Evolutionary conservation across 2,888 invertebrate genomes (phyloP), one percentile per base, ranked within the genome.

Genomic region (Harmothoe impar): DNA sequence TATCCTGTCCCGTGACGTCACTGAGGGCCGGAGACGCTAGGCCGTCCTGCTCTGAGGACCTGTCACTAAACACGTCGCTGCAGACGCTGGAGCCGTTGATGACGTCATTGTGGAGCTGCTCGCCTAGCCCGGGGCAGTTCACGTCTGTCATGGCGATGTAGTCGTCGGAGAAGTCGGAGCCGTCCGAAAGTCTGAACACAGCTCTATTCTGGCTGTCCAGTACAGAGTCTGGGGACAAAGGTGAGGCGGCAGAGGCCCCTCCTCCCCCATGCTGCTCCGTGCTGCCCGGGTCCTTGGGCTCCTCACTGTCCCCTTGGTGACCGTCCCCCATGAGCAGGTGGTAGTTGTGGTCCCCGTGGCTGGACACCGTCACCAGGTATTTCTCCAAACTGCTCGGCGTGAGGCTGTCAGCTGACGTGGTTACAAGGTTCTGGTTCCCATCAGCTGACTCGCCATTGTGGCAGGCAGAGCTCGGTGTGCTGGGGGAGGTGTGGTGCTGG

Each of bases 81-180:
- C 62, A 56, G 51, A 68, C 86, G 62, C 85, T 90, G n/a, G 90
- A 78, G n/a, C 89, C 89, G 54, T 89, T 68, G 0, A 31, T n/a
- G n/a, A 5, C 51, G 5, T 33, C 90, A 15, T 25, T 25, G 12
- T 10, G 0, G 17, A n/a, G 20, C 43, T 10, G 23, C 43, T 29
- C 35, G 5, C 51, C 56, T 0, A 0, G 15, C 0, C 23, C 81
- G 10, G 77, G 25, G 31, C 20, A 20, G 23, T 29, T 52, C 29
- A 17, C 77, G 25, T 77, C 90, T 1, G 90, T 90, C 90, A 90
- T 90, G 15, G 15, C 25, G 15, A 86, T 90, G 88, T 90, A 90
- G 43, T 90, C 90, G n/a, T 90, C 89, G 15, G 90, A 90, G 77
- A 77, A 86, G 29, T 52, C 78, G 12, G 89, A 86, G 35, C 25